A percentile compares a stretch with the other conserved stretches of the same genome.
Conservation (phyloP, 2,113 vertebrate genomes). For the Pimephales promelas region DNA sequence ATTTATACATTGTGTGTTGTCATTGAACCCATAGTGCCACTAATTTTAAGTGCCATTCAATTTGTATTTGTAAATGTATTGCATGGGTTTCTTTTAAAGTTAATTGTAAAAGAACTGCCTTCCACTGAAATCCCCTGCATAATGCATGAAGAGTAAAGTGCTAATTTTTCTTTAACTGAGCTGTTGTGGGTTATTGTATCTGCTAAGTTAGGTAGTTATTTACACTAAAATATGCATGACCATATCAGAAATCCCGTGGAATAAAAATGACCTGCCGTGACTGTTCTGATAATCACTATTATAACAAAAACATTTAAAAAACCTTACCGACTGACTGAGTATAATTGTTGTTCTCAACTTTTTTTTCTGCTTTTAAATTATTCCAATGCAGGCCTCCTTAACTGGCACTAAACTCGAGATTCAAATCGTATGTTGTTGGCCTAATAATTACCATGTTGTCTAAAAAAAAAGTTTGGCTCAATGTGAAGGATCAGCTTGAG, state of each 20-base stretch:
- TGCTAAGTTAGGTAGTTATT: conserved; percentile 3
- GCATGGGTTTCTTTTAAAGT: background rate
- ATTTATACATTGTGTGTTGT: background rate
- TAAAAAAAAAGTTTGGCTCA: background rate
- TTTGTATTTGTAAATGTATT: background rate
- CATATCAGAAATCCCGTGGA: background rate
- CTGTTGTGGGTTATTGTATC: background rate
- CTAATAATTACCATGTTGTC: background rate
- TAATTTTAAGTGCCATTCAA: background rate
- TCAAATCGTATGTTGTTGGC: background rate
- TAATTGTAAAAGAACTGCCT: background rate
- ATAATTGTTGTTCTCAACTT: too few relatives aligned
- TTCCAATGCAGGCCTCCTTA: too few relatives aligned
- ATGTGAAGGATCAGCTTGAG: background rate
- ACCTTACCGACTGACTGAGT: too few relatives aligned
- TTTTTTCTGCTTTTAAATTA: too few relatives aligned
- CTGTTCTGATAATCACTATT: background rate
- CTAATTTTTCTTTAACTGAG: background rate
- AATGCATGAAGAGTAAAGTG: background rate
- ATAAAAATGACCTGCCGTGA: background rate
- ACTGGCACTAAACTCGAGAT: background rate
- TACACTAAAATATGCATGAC: conserved; percentile 6
- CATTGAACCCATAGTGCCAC: background rate
- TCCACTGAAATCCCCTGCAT: background rate
- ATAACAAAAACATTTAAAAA: background rate